These are phyloP conservation scores for Epinephelus malabaricus DNA, from an alignment of 2,797 vertebrate genomes.

Conservation along the genomic window DNA sequence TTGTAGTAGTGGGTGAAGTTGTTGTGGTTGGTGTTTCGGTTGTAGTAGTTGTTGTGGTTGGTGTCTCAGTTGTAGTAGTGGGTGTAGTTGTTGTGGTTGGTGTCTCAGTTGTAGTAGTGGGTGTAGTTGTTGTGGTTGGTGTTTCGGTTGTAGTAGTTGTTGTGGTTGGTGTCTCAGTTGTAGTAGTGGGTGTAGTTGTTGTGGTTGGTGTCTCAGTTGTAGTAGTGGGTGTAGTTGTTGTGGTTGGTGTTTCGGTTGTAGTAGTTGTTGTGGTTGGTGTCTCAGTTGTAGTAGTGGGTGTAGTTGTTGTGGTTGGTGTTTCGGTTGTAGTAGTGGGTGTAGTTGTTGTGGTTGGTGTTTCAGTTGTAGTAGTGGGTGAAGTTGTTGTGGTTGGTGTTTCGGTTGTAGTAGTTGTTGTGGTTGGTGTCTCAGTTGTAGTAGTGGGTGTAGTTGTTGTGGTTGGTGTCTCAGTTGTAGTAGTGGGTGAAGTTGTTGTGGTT, in stretches of 20 bases:
- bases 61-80: background rate
- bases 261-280: background rate
- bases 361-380: no score
- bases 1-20: background rate
- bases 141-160: no score
- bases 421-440: no score
- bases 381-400: background rate
- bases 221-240: background rate
- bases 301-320: background rate
- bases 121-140: background rate
- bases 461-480: no score
- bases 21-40: background rate
- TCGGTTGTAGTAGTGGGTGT: background rate
- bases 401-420: background rate
- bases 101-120: no score
- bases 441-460: no score
- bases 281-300: background rate
- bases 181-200: background rate
- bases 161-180: no score
- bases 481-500: no score
- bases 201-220: no score
- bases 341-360: background rate
- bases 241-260: background rate
- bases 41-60: slow-evolving; percentile 41
- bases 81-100: slow-evolving; percentile 1